Conservation (phyloP, 2,797 vertebrate genomes). For the Cyclopterus lumpus region DNA sequence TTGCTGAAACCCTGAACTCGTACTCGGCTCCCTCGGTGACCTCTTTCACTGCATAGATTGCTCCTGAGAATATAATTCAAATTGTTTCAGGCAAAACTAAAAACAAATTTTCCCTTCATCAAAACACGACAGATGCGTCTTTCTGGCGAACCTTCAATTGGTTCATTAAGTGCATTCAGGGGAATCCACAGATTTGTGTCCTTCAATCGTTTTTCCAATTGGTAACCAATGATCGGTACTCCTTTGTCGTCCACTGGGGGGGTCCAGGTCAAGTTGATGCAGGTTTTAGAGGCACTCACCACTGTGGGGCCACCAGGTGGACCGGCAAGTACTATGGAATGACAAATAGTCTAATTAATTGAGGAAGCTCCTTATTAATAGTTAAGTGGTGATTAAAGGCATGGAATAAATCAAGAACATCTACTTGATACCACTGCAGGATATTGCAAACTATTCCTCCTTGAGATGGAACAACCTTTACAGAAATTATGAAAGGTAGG, state of each 20-base stretch:
- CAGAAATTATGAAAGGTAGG: conserved; percentile 14
- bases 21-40: conserved; percentile 87
- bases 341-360: conserved; percentile 26
- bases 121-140: not conserved
- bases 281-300: conserved; percentile 80
- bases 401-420: conserved; percentile 19
- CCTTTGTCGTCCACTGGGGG: conserved; percentile 79
- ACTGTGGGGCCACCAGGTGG: conserved; percentile 83
- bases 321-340: conserved; percentile 81
- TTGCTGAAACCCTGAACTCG: conserved; percentile 89
- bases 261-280: conserved; percentile 84
- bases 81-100: not conserved
- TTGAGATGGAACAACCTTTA: not conserved
- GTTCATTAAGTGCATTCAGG: conserved; percentile 77
- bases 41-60: conserved; percentile 78
- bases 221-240: conserved; percentile 84
- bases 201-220: conserved; percentile 87
- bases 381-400: conserved; percentile 20
- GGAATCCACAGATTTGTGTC: conserved; percentile 85
- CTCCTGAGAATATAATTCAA: conserved; percentile 49
- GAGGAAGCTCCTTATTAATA: conserved; percentile 14
- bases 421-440: conserved; percentile 19
- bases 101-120: not conserved
- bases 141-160: conserved; percentile 78
- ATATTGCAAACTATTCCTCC: conserved; percentile 21